Evolutionary conservation across 2,888 invertebrate species (phyloP).

Genomic region (Nomada goodeniana): DNA sequence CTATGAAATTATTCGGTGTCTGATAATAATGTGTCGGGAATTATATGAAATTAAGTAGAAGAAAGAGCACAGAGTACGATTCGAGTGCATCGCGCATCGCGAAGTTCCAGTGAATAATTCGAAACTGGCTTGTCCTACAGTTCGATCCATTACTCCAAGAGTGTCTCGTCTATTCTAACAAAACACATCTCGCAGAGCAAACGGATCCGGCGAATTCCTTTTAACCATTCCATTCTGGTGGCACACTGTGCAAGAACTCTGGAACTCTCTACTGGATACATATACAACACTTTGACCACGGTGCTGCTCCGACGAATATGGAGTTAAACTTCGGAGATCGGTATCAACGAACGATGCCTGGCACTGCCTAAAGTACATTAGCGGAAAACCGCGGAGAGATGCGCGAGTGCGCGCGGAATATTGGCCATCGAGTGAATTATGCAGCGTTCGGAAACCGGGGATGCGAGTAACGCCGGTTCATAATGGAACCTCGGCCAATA

Average conservation of each 20-base stretch:
- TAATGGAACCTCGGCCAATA: constrained; percentile 58
- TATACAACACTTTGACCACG: neutral
- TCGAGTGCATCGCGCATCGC: no score
- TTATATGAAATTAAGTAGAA: neutral
- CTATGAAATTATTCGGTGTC: neutral
- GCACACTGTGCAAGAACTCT: neutral
- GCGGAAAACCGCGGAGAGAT: constrained; percentile 58
- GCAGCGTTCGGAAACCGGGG: constrained; percentile 49
- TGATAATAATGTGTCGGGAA: neutral
- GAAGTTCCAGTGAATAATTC: no score
- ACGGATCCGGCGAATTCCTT: no score
- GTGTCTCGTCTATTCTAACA: no score
- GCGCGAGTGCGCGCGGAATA: constrained; percentile 58
- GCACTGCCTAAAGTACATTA: constrained; percentile 61
- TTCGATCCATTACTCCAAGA: no score
- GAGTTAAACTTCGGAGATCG: constrained; percentile 52
- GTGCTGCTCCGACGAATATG: neutral
- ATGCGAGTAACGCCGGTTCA: constrained; percentile 53
- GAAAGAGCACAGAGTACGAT: neutral
- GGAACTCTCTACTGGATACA: neutral
- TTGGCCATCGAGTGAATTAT: constrained; percentile 65
- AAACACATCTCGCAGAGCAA: no score
- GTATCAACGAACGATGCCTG: constrained; percentile 26
- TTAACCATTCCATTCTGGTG: no score
- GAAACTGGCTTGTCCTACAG: no score